Evolutionary conservation across 2,113 vertebrate species (phyloP).

Genomic region (Dinomys branickii): DNA sequence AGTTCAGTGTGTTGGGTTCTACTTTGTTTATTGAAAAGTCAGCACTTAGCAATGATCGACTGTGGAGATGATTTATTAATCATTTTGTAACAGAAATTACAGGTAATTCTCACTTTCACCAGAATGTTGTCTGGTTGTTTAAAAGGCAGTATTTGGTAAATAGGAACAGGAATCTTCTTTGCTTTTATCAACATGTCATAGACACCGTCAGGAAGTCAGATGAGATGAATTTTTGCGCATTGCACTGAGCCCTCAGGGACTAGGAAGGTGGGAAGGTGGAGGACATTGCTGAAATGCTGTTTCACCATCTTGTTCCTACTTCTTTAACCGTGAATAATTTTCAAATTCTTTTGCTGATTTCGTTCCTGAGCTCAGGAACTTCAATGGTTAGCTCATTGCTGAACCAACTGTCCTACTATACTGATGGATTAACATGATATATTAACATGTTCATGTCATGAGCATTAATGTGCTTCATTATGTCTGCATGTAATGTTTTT

Average conservation of each 20-base stretch:
- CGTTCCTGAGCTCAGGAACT: not conserved
- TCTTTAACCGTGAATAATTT: not conserved
- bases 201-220: conserved; percentile 8
- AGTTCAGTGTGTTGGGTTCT: not conserved
- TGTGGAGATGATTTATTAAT: not conserved
- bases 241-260: not conserved
- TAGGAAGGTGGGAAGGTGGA: not conserved
- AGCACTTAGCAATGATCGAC: not conserved
- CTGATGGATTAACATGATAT: not conserved
- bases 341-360: not conserved
- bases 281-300: not conserved
- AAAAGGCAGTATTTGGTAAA: not conserved
- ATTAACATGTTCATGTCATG: not conserved
- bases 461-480: not conserved
- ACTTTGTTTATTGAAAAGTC: not conserved
- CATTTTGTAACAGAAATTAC: conserved; percentile 44
- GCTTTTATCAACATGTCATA: not conserved
- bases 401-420: not conserved
- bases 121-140: conserved; percentile 13
- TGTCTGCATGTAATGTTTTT: not conserved
- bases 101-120: conserved; percentile 43
- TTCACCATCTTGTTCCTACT: not conserved
- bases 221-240: conserved; percentile 26
- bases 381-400: not conserved
- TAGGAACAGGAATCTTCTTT: conserved; percentile 36